Evolutionary conservation across 2,113 vertebrate species (phyloP).

Genomic region (Helogale parvula): DNA sequence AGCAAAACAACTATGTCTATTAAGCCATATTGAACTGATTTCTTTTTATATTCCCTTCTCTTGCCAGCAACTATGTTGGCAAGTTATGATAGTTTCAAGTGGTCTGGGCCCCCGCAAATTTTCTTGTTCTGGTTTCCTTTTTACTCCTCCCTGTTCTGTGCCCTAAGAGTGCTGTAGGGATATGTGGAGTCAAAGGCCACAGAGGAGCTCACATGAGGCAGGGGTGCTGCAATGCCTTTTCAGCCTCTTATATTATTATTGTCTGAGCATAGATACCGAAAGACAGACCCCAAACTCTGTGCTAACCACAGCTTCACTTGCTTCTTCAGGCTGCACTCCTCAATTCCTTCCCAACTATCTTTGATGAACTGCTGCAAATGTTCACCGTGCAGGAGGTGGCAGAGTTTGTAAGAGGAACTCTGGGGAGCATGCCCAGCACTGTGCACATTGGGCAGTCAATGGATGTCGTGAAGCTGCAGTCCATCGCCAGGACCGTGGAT

Average conservation of each 20-base stretch:
- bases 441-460: constrained; percentile 97
- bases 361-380: constrained; percentile 98
- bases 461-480: constrained; percentile 97
- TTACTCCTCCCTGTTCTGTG: not conserved
- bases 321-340: constrained; percentile 92
- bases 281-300: not conserved
- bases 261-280: not conserved
- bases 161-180: not conserved
- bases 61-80: not conserved
- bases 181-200: not conserved
- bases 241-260: not conserved
- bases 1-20: not conserved
- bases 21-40: constrained; percentile 17
- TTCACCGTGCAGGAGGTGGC: constrained; percentile 98
- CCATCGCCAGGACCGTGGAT: constrained; percentile 96
- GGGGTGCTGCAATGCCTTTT: fast-evolving
- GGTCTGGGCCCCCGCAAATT: not conserved
- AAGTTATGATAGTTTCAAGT: constrained; percentile 24
- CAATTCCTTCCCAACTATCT: constrained; percentile 97
- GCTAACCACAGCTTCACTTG: not conserved
- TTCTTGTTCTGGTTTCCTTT: constrained; percentile 9
- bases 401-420: constrained; percentile 94
- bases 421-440: constrained; percentile 97
- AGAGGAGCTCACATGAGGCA: not conserved
- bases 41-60: constrained; percentile 46